Evolutionary conservation across 2,888 invertebrate species (phyloP).

Genomic region (Callosobruchus maculatus): DNA sequence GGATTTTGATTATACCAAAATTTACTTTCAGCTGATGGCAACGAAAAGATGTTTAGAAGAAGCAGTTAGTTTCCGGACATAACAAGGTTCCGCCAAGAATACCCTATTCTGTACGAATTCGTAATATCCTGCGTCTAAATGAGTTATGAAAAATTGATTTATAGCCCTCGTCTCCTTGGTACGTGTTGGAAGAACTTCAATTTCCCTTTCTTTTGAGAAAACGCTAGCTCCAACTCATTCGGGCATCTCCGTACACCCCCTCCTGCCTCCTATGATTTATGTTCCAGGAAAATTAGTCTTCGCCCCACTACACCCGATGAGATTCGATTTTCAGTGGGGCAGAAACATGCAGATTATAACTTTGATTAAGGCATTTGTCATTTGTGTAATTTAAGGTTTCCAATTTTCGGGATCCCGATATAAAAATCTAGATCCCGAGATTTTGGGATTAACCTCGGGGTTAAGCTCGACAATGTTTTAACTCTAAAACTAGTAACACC

Average conservation of each 20-base stretch:
- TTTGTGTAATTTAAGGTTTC: no score
- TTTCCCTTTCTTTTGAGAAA: not conserved
- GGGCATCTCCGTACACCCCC: not conserved
- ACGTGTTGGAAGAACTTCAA: not conserved
- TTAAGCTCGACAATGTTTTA: no score
- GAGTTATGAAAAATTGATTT: not conserved
- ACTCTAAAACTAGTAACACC: no score
- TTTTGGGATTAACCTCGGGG: no score
- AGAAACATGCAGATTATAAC: not conserved
- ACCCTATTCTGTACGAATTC: not conserved
- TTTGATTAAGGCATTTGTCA: no score
- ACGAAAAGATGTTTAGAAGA: no score
- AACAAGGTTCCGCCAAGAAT: not conserved
- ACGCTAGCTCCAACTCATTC: not conserved
- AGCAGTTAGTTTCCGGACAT: no score
- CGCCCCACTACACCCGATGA: not conserved
- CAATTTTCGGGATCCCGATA: no score
- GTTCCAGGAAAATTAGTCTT: not conserved
- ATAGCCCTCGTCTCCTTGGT: not conserved
- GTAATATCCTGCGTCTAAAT: not conserved
- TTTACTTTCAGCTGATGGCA: no score
- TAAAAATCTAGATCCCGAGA: no score
- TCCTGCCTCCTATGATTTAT: not conserved
- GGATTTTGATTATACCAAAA: no score
- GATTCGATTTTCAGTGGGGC: not conserved